These are phyloP conservation scores for Tenthredo distinguenda DNA, from an alignment of 2,888 invertebrate genomes.

Conservation along the genomic window DNA sequence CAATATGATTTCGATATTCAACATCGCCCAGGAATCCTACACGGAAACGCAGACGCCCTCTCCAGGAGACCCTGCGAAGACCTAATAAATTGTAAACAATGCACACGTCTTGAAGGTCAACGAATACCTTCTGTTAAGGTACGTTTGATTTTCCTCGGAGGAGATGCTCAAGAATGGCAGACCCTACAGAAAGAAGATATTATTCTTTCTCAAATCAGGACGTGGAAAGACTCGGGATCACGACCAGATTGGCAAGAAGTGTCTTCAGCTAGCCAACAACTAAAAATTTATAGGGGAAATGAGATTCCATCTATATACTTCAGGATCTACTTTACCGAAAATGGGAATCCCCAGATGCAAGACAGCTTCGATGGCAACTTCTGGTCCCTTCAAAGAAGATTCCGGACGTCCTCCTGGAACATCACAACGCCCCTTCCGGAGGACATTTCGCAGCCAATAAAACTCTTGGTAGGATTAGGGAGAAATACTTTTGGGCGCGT, in stretches of 20 bases:
- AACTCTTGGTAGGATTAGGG: constrained; percentile 61
- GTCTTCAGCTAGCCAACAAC: constrained; percentile 17
- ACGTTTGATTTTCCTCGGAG: not conserved
- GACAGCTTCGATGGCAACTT: constrained; percentile 46
- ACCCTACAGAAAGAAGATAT: not conserved
- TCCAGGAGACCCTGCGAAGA: constrained; percentile 60
- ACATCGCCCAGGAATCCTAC: constrained; percentile 60
- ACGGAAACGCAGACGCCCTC: constrained; percentile 59
- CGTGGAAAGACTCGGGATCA: constrained; percentile 28
- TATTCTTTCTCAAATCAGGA: not conserved
- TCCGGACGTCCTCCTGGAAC: constrained; percentile 55
- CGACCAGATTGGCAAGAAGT: constrained; percentile 56
- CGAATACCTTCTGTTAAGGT: not conserved
- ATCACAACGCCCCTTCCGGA: constrained; percentile 59
- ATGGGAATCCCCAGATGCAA: constrained; percentile 56
- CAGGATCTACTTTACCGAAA: constrained; percentile 54
- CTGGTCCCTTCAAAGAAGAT: constrained; percentile 53
- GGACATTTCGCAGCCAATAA: constrained; percentile 65
- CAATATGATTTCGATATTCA: constrained; percentile 65
- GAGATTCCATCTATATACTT: constrained; percentile 58
- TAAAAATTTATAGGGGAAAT: constrained; percentile 59
- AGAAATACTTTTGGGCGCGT: constrained; percentile 62
- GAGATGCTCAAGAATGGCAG: not conserved
- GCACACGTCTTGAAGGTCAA: constrained; percentile 42
- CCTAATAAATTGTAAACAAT: constrained; percentile 48